phyloP scores from a whole-genome alignment of 2,797 vertebrate genomes.

The Threskiornis aethiopicus region DNA sequence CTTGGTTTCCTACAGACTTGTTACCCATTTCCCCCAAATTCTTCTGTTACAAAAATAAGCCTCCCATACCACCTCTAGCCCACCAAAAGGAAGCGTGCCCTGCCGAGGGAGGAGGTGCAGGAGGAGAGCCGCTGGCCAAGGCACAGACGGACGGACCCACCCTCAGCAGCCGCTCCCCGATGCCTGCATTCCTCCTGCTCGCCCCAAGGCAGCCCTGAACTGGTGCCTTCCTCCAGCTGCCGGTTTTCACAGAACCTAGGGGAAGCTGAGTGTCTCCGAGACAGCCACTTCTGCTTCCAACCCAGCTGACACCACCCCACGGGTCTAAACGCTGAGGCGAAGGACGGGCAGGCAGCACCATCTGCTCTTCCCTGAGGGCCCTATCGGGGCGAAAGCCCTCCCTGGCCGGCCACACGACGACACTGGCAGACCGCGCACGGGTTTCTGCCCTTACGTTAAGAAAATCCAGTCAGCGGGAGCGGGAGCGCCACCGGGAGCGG shows the following conservation, averaged over 20 bases:
- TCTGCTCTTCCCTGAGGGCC: not conserved
- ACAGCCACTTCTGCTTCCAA: no score
- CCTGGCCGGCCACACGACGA: fast-evolving
- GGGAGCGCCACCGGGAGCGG: no score
- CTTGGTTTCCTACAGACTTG: not conserved
- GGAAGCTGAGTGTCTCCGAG: fast-evolving
- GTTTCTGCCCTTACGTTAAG: fast-evolving
- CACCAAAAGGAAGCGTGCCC: not conserved
- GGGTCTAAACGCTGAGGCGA: fast-evolving
- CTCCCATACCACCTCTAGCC: no score
- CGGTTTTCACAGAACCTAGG: fast-evolving
- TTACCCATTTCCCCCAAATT: no score
- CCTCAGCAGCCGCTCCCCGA: not conserved
- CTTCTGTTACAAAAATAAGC: not conserved
- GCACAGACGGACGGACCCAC: fast-evolving
- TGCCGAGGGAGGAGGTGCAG: fast-evolving
- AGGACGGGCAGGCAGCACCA: not conserved
- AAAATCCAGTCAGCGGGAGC: not conserved
- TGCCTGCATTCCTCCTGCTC: not conserved
- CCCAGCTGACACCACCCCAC: not conserved
- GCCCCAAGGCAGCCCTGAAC: not conserved
- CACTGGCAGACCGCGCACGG: fast-evolving
- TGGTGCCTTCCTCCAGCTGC: not conserved
- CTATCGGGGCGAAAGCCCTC: no score
- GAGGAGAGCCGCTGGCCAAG: not conserved